These are phyloP conservation scores for Aplochiton taeniatus DNA, from an alignment of 2,797 vertebrate genomes.

Conservation along the genomic window DNA sequence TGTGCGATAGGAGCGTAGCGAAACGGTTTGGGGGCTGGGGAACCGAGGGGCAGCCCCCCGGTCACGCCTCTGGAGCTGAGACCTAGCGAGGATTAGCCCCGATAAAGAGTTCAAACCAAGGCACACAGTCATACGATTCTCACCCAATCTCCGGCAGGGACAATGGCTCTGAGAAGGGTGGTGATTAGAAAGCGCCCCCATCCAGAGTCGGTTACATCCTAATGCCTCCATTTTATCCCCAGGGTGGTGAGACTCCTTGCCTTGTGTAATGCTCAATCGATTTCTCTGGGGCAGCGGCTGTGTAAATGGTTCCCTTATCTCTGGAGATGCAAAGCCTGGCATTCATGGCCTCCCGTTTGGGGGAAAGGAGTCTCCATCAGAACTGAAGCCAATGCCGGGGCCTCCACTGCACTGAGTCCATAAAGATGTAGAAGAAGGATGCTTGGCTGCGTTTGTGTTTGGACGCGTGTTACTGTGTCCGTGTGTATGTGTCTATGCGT, in stretches of 20 bases:
- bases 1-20: constrained; percentile 53
- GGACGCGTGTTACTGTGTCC: not conserved
- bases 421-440: not conserved
- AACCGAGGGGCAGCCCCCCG: constrained; percentile 5
- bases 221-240: constrained; percentile 30
- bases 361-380: constrained; percentile 45
- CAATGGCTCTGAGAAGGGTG: not conserved
- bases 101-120: constrained; percentile 33
- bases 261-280: not conserved
- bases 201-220: constrained; percentile 26
- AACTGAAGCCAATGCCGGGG: constrained; percentile 9
- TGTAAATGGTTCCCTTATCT: constrained; percentile 41
- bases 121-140: constrained; percentile 12
- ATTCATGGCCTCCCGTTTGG: constrained; percentile 35
- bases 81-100: constrained; percentile 33
- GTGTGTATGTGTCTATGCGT: constrained; percentile 14
- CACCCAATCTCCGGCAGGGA: constrained; percentile 14
- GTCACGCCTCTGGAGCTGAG: constrained; percentile 29
- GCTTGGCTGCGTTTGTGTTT: not conserved
- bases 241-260: too few relatives aligned
- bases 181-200: not conserved
- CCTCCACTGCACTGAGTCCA: not conserved
- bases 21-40: constrained; percentile 34
- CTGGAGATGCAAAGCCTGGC: constrained; percentile 35
- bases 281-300: constrained; percentile 15